Evolutionary conservation across 1,140 invertebrate species (phyloP).

Genomic region (Drosophila elegans): DNA sequence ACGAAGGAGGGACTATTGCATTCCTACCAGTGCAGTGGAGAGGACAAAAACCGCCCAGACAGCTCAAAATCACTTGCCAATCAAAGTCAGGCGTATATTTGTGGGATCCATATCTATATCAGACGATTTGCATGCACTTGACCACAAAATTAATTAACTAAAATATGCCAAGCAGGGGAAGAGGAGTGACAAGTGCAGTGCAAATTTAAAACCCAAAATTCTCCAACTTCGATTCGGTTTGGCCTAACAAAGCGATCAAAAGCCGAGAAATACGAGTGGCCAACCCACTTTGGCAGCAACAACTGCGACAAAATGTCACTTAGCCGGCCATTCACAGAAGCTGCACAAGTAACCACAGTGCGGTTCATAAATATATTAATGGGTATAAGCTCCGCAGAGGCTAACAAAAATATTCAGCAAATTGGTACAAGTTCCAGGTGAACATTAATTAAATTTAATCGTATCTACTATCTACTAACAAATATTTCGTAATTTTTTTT

Average conservation of each 20-base stretch:
- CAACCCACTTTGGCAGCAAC: conserved; percentile 27
- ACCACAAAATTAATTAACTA: conserved; percentile 81
- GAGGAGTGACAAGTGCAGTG: conserved; percentile 28
- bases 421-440: too few relatives aligned
- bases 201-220: conserved; percentile 40
- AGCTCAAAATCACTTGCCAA: conserved; percentile 58
- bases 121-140: conserved; percentile 61
- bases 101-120: conserved; percentile 20
- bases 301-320: conserved; percentile 75
- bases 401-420: too few relatives aligned
- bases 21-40: not conserved
- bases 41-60: conserved; percentile 22
- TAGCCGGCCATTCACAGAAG: conserved; percentile 43
- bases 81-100: conserved; percentile 35
- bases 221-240: conserved; percentile 7
- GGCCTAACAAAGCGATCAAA: conserved; percentile 63
- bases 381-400: too few relatives aligned
- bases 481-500: too few relatives aligned
- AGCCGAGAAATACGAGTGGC: conserved; percentile 66
- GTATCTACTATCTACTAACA: too few relatives aligned
- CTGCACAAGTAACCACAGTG: not conserved
- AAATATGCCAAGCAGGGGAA: conserved; percentile 51
- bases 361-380: not conserved
- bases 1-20: conserved; percentile 14
- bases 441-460: too few relatives aligned